Evolutionary conservation across 2,888 invertebrate species (phyloP).

Genomic region (Beris morrisii): DNA sequence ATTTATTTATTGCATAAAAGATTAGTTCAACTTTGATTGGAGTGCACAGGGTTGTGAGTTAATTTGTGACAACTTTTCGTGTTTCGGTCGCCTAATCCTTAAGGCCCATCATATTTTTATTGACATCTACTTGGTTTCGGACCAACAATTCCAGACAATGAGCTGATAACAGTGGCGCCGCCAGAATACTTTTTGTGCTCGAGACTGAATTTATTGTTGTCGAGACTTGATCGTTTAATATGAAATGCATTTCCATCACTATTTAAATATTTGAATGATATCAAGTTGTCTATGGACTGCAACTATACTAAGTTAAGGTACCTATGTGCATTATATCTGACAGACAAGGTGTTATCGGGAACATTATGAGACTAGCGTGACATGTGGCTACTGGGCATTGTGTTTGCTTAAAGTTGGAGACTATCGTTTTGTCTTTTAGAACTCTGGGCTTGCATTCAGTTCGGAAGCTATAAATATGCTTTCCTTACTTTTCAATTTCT

Average conservation of each 20-base stretch:
- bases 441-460: too few species aligned
- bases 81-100: slow-evolving; percentile 16
- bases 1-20: too few species aligned
- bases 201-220: background rate
- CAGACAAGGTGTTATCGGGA: slow-evolving; percentile 22
- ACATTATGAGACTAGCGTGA: slow-evolving; percentile 6
- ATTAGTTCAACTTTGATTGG: too few species aligned
- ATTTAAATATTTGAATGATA: slow-evolving; percentile 27
- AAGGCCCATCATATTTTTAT: slow-evolving; percentile 22
- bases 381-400: slow-evolving; percentile 27
- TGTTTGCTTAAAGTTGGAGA: slow-evolving; percentile 4
- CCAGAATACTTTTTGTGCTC: slow-evolving; percentile 7
- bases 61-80: background rate
- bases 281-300: background rate
- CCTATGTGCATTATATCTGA: slow-evolving; percentile 2
- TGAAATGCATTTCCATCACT: slow-evolving; percentile 28
- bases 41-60: too few species aligned
- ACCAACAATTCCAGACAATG: slow-evolving; percentile 21
- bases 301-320: background rate
- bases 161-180: slow-evolving; percentile 28
- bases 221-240: slow-evolving; percentile 26
- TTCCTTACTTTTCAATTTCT: too few species aligned
- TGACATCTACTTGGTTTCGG: slow-evolving; percentile 5
- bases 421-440: background rate
- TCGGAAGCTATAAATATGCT: too few species aligned